Base-by-base conservation (phyloP, 2,797 vertebrate species). In the Catharus ustulatus region DNA sequence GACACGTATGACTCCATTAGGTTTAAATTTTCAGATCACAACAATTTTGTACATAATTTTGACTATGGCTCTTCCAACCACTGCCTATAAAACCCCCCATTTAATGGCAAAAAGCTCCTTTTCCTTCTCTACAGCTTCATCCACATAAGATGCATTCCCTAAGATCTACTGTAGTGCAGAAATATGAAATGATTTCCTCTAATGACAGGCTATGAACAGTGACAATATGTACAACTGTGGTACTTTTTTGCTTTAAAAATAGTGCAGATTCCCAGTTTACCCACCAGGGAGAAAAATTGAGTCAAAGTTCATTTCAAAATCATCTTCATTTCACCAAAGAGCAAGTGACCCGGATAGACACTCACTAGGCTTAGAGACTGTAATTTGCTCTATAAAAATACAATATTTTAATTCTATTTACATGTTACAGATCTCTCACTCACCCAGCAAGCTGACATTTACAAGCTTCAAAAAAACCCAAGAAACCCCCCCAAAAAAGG, bases 351-450 rank as follows among this genome's bases (percentile, higher is more conserved):
- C 59, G 26, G 92, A 95, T 62, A 89, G 54, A 91, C 20, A 95
- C 88, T 94, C 94, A 93, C 82, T 71, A 95, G 82, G 82, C 38
- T 92, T 93, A 95, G 92, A 94, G 92, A 94, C 75, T 87, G 94
- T 93, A 92, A 95, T 93, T 87, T 95, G 84, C 94, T 91, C 92
- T 98, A 98, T 92, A 98, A 98, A 98, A 98, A 98, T 98, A 97
- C 96, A 97, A 84, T 94, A 98, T 96, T 94, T 97, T 92, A 95
- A 96, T 96, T 96, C 84, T 97, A 96, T 97, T 63, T 97, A 95
- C 95, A 96, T 40, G 90, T 96, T 81, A 95, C 80, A 92, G 88
- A 89, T 93, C 89, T 88, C 86, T 93, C 79, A 85, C 80, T 94
- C 92, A 93, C 72, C 87, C 61, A 93, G 96, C 95, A 83, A 92